Conservation (phyloP, 2,113 vertebrate genomes). For the Lonchura striata region DNA sequence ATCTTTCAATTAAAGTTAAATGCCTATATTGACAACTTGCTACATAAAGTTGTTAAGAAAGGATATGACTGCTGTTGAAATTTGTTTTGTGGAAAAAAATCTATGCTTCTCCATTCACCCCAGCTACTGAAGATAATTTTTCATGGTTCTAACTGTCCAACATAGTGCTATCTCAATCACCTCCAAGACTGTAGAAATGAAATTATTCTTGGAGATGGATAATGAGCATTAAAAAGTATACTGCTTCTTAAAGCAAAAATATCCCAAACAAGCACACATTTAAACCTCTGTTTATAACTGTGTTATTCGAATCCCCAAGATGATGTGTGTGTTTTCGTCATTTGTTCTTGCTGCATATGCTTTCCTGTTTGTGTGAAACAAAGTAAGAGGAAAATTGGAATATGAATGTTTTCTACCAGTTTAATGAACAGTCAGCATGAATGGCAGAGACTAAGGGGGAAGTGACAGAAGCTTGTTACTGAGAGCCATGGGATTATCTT, state of each 20-base stretch:
- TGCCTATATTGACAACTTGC: neutral
- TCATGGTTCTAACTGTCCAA: neutral
- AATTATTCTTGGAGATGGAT: neutral
- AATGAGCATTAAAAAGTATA: neutral
- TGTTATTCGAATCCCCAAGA: neutral
- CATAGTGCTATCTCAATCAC: neutral
- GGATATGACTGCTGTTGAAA: neutral
- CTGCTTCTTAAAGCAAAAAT: neutral
- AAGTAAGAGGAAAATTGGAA: neutral
- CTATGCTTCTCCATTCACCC: rapidly evolving
- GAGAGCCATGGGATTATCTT: neutral
- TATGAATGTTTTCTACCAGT: neutral
- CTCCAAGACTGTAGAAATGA: neutral
- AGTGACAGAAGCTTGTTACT: neutral
- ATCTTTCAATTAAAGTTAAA: neutral
- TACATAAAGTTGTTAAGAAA: neutral
- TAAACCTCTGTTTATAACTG: neutral
- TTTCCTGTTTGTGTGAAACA: neutral
- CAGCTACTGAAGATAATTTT: neutral
- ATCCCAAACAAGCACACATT: neutral
- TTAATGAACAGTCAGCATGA: neutral
- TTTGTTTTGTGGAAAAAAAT: too few relatives aligned
- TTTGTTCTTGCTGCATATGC: neutral
- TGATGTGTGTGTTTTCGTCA: neutral
- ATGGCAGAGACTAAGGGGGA: neutral